A percentile compares a stretch with the other conserved stretches of the same genome.
Evolutionary conservation across 2,113 vertebrate species (phyloP).

Genomic region (Callorhinus ursinus): DNA sequence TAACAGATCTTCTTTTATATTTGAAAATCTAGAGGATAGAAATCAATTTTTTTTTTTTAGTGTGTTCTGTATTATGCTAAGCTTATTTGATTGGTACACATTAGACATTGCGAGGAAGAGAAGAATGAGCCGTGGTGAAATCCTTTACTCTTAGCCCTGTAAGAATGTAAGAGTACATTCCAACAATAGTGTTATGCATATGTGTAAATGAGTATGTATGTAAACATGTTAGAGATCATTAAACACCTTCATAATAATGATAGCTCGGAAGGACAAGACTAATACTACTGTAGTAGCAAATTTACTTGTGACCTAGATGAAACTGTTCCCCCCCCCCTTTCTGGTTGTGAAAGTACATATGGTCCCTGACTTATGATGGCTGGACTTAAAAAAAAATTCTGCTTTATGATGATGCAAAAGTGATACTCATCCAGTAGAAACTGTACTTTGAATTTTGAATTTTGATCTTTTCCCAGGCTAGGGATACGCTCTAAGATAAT

Average conservation of each 20-base stretch:
- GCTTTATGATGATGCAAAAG: neutral
- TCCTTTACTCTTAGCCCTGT: neutral
- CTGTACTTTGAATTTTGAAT: neutral
- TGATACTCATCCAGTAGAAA: neutral
- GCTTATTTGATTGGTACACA: neutral
- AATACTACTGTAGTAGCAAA: neutral
- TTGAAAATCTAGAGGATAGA: neutral
- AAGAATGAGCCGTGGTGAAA: neutral
- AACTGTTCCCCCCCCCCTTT: neutral
- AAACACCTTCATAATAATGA: neutral
- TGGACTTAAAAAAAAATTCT: neutral
- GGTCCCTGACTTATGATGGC: neutral
- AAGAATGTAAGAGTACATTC: neutral
- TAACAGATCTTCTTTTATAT: constrained; percentile 18
- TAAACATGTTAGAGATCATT: neutral
- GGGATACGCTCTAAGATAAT: neutral
- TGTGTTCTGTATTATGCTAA: neutral
- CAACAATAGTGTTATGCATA: neutral
- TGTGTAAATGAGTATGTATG: neutral
- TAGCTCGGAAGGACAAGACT: neutral
- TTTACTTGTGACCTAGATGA: neutral
- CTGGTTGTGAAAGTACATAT: neutral
- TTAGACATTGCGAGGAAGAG: neutral
- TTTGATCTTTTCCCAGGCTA: neutral
- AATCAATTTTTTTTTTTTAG: neutral